Evolutionary conservation across 2,113 vertebrate species (phyloP).

Genomic region (Pipra filicauda): DNA sequence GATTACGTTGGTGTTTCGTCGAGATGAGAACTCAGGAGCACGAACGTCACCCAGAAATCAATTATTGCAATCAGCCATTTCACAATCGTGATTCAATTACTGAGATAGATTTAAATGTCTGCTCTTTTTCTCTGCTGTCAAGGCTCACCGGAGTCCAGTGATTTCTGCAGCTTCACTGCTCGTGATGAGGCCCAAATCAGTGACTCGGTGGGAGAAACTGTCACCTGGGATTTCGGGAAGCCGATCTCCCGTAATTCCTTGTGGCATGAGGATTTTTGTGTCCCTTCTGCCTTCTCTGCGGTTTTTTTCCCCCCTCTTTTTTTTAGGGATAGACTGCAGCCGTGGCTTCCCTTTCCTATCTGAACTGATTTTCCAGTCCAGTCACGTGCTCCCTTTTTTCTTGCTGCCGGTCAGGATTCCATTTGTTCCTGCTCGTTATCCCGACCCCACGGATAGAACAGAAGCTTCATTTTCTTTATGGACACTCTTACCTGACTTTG

Average conservation of each 20-base stretch:
- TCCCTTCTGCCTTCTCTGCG: fast-evolving
- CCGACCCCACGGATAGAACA: background rate
- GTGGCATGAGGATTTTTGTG: background rate
- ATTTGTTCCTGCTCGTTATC: background rate
- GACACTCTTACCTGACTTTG: conserved; percentile 28
- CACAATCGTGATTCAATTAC: background rate
- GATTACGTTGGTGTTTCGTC: background rate
- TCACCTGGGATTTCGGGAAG: background rate
- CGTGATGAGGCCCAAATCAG: background rate
- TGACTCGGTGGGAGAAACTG: background rate
- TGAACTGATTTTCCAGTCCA: background rate
- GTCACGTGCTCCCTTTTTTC: background rate
- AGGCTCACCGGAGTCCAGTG: background rate
- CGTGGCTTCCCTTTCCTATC: background rate
- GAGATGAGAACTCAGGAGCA: background rate
- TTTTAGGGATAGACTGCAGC: background rate
- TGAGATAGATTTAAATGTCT: background rate
- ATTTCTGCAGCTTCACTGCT: background rate
- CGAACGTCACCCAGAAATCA: background rate
- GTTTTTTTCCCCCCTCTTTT: background rate
- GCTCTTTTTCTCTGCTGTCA: background rate
- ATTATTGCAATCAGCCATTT: background rate
- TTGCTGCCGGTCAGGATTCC: background rate
- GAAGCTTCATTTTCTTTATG: background rate
- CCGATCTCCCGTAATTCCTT: background rate